Conservation (phyloP, 2,797 vertebrate species). For the Diceros bicornis region DNA sequence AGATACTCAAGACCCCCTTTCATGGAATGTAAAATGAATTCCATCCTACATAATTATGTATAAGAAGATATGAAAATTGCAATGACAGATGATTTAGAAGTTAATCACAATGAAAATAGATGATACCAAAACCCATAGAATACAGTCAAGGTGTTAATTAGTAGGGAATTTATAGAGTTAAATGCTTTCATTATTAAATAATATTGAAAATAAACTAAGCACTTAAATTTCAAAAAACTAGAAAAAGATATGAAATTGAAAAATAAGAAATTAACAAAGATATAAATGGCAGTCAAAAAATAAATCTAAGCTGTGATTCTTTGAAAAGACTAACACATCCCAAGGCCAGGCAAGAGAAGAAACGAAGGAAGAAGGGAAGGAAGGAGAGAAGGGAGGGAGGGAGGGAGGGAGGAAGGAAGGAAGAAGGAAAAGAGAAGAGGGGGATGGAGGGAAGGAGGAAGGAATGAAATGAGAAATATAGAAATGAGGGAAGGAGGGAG, state of each 20-base stretch:
- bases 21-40: conserved; percentile 1
- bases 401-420: neutral
- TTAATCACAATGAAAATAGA: neutral
- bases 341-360: neutral
- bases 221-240: neutral
- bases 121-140: neutral
- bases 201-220: conserved; percentile 26
- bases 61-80: neutral
- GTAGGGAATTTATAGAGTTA: neutral
- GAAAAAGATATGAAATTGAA: neutral
- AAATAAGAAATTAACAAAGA: conserved; percentile 36
- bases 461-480: neutral
- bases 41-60: neutral
- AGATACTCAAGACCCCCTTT: neutral
- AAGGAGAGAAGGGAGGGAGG: neutral
- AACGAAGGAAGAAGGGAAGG: neutral
- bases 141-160: neutral
- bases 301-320: conserved; percentile 35
- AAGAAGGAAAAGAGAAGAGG: neutral
- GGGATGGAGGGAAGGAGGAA: rapidly evolving
- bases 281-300: neutral
- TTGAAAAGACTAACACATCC: conserved; percentile 33
- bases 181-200: neutral
- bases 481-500: neutral
- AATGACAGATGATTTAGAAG: conserved; percentile 2